Evolutionary conservation across 2,113 vertebrate genomes (phyloP), one percentile per base, ranked within the genome.

Genomic region (Athene noctua): DNA sequence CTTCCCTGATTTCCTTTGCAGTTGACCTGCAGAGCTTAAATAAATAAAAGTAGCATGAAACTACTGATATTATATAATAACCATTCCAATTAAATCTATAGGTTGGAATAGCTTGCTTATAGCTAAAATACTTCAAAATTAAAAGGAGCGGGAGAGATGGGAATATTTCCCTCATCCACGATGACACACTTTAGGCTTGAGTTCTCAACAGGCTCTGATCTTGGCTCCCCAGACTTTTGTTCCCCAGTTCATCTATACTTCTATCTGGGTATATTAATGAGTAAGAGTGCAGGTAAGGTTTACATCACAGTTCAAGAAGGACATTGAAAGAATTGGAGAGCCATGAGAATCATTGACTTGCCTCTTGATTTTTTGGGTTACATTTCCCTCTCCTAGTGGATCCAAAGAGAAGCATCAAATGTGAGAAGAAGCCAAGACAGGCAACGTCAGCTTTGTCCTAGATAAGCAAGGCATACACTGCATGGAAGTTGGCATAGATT

Each of bases 301-400:
- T 55, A 70, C 32, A 29, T 80, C n/a, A 27, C 73, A 52, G 46
- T 83, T 86, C 11, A 22, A 42, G 70, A 78, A 89, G 40, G 67
- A 84, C 73, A 21, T 22, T 59, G 67, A 75, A 83, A 83, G 20
- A 70, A 44, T 15, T 74, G 40, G 72, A 68, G 44, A 83, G 12
- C 23, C 6, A 0, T 54, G 44, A 59, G 38, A 74, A 79, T 55
- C 25, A 44, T n/a, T 95, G 83, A 55, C 58, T 75, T 66, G 14
- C 34, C n/a, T 96, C 61, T 96, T 91, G 92, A 90, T 85, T 93
- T 93, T 95, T 85, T 57, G 93, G 81, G 54, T 96, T 93, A 93
- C 70, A 42, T 96, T 96, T 95, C 92, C 74, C 70, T 94, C 40
- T 95, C 61, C 54, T 88, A 70, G 51, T 68, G 13, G 58, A 94